Evolutionary conservation across 2,113 vertebrate genomes (phyloP).

Genomic region (Rafetus swinhoei): DNA sequence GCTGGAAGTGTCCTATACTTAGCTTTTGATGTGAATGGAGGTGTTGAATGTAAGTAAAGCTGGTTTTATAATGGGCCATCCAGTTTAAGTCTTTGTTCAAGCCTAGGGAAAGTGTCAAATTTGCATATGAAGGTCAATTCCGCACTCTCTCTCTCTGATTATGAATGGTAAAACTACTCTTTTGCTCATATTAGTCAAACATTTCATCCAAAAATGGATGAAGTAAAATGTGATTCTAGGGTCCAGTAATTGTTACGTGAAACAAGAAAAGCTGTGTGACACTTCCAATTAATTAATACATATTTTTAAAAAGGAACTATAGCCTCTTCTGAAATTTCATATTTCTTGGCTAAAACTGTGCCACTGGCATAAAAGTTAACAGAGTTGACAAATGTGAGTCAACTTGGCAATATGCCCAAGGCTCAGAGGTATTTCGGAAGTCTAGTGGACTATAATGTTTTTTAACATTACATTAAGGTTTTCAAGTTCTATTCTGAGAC

Average conservation of each 20-base stretch:
- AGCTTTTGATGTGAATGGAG: too few relatives aligned
- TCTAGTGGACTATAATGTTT: not conserved
- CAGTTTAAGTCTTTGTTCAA: too few relatives aligned
- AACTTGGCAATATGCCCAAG: not conserved
- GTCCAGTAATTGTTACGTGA: not conserved
- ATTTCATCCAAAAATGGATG: not conserved
- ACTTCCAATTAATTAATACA: rapidly evolving
- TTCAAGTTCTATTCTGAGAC: constrained; percentile 29
- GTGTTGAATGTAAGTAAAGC: too few relatives aligned
- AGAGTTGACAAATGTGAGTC: not conserved
- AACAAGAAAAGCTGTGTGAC: rapidly evolving
- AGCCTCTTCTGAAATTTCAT: not conserved
- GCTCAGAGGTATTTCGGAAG: not conserved
- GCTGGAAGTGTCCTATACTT: too few relatives aligned
- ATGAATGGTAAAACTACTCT: not conserved
- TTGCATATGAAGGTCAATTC: too few relatives aligned
- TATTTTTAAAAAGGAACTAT: rapidly evolving
- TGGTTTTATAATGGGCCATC: too few relatives aligned
- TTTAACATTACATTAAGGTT: not conserved
- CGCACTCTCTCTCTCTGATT: too few relatives aligned
- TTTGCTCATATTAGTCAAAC: not conserved
- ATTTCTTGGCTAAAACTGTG: not conserved
- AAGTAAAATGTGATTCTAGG: not conserved
- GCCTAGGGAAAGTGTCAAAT: too few relatives aligned
- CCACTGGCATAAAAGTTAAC: rapidly evolving